Evolutionary conservation across 35 echinoderm and acorn worm genomes (phyloP), one percentile per base, ranked within the genome.

Genomic region (Holothuria glaberrima): DNA sequence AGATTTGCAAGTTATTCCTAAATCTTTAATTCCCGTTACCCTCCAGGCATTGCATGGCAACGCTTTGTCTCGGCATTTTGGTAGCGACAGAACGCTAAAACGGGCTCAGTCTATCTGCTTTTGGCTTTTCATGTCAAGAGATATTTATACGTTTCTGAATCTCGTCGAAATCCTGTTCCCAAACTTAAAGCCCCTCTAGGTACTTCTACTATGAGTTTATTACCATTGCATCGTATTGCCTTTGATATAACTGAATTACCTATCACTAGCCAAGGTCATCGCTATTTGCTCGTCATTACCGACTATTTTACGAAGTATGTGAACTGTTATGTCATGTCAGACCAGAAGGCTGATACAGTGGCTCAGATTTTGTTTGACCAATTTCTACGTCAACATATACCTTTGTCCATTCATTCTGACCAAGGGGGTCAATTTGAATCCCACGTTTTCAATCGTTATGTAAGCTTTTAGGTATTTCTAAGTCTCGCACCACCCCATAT

Each of bases 281-380:
- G 71, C 12, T 92, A 92, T 81, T 48, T 92, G 17, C 33, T 88
- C 2, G 83, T 92, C 9, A 72, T 79, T 35, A 80, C 41, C 4
- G 91, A 92, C 59, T 88, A 88, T 63, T 92, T 88, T 68, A 92
- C 52, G 3, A 92, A 83, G 27, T 88, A 74, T 88, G 65, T 88
- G 32, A 75, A 73, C 27, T 75, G 36, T 12, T 89, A 89, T 89
- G 68, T 69, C 21, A 74, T 89, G 30, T 44, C 38, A 19, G 70
- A 89, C 54, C 87, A 89, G 46, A 89, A 38, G 52, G 87, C 87
- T 21, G 68, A 58, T 12, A 90, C 69, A 33, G 87, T 75, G 9
- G 71, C 87, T 68, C 63, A 74, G 27, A 72, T 48, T 35, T 59
- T 61, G 22, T 63, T 75, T 90, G 72, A 90, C 1, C 64, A 88